Conservation (phyloP, 1,140 invertebrate species). For the Harpegnathos saltator region DNA sequence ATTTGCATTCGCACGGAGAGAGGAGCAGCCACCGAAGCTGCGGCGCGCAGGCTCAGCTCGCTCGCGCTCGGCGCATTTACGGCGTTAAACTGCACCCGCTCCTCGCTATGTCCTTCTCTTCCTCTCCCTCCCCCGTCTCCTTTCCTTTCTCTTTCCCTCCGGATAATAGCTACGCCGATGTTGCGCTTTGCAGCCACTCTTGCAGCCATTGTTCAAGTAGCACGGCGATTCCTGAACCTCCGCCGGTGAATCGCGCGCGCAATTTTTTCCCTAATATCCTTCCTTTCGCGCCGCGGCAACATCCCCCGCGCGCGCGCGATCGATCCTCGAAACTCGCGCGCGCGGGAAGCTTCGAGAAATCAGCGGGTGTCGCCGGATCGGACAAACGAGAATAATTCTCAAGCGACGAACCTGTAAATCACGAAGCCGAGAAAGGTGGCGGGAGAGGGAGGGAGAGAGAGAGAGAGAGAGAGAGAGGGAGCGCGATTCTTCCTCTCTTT, state of each 20-base stretch:
- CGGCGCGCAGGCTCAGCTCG: conserved; percentile 20
- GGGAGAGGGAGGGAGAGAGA: no score
- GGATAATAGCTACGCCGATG: conserved; percentile 21
- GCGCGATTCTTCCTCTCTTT: no score
- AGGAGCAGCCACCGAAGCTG: no score
- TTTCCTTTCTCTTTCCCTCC: background rate
- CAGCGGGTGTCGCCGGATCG: no score
- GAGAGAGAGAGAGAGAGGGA: no score
- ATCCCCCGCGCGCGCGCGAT: background rate
- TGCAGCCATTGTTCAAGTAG: conserved; percentile 40
- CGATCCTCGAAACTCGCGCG: conserved; percentile 4
- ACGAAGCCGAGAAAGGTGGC: no score
- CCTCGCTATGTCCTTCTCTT: no score
- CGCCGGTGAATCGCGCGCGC: background rate
- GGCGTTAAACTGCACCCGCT: conserved; percentile 36
- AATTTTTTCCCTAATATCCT: background rate
- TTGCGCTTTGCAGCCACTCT: conserved; percentile 29
- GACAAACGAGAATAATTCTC: no score
- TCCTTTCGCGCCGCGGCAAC: background rate
- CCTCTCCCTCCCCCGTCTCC: no score
- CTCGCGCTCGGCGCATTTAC: conserved; percentile 36
- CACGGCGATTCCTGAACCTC: conserved; percentile 1
- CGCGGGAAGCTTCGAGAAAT: background rate
- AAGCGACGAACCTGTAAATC: no score
- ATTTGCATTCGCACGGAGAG: conserved; percentile 52